Conservation (phyloP, 2,797 vertebrate genomes). For the Clarias fuscus region DNA sequence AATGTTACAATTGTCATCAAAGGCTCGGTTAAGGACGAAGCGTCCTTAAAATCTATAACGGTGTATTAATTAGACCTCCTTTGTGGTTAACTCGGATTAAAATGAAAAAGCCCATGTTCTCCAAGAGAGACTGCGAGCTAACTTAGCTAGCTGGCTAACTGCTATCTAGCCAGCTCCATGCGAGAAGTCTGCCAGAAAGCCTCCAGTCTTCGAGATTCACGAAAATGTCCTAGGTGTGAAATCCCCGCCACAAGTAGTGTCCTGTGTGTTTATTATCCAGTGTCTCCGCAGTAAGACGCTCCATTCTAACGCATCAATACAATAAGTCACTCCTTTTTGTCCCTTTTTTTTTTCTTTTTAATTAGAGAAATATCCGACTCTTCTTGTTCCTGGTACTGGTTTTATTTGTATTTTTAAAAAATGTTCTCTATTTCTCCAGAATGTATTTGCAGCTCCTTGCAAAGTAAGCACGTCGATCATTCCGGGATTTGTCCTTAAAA, state of each 20-base stretch:
- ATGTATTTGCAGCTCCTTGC: background rate
- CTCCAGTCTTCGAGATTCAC: background rate
- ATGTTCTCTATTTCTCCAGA: background rate
- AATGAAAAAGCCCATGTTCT: background rate
- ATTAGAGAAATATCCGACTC: background rate
- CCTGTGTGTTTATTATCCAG: background rate
- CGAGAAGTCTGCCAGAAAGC: background rate
- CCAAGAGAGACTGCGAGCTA: background rate
- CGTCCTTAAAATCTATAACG: background rate
- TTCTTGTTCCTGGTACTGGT: background rate
- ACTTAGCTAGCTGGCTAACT: slow-evolving; percentile 21
- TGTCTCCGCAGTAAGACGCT: background rate
- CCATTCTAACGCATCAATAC: background rate
- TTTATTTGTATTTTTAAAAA: background rate
- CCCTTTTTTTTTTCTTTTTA: too few relatives aligned
- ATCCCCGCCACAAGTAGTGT: background rate
- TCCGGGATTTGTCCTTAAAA: background rate
- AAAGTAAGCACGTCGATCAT: background rate
- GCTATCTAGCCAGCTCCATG: slow-evolving; percentile 16
- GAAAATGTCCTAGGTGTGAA: background rate
- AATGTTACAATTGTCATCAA: background rate
- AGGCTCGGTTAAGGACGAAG: background rate
- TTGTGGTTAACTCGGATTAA: background rate
- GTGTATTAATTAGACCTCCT: background rate
- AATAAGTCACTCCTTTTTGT: background rate